Percentiles rank a stretch among this genome's conserved stretches.
Conservation (phyloP, 2,888 invertebrate species). For the Tridacna gigas region DNA sequence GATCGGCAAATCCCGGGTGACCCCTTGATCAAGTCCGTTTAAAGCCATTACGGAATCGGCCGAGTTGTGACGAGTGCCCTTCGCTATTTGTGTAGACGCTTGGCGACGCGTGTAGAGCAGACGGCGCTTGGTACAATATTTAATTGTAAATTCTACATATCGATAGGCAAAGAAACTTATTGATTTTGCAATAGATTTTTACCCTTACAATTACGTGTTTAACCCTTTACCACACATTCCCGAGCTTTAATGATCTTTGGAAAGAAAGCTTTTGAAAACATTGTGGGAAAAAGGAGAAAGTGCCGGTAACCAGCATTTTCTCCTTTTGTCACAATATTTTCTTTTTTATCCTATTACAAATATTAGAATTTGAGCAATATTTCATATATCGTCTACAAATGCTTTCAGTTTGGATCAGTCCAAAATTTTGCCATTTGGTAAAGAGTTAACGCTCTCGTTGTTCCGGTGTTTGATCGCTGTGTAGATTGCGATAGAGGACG, state of each 20-base stretch:
- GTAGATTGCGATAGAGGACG: no score
- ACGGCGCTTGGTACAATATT: no score
- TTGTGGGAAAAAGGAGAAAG: neutral
- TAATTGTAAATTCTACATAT: no score
- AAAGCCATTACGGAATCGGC: no score
- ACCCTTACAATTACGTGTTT: neutral
- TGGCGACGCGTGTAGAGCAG: no score
- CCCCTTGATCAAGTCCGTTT: no score
- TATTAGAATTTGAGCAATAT: neutral
- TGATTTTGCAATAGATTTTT: no score
- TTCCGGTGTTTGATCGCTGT: neutral
- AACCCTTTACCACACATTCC: neutral
- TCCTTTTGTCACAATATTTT: constrained; percentile 6
- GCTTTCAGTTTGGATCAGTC: neutral
- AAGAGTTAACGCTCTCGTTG: neutral
- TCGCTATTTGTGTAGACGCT: no score
- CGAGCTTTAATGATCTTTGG: neutral
- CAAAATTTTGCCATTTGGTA: neutral
- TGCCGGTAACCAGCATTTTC: neutral
- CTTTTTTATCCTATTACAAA: neutral
- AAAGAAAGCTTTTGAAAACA: neutral
- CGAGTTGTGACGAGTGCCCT: no score
- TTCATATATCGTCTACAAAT: neutral
- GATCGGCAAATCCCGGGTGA: no score
- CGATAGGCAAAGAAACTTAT: no score